Base-by-base conservation (phyloP, 2,797 vertebrate genomes). In the Salarias fasciatus region DNA sequence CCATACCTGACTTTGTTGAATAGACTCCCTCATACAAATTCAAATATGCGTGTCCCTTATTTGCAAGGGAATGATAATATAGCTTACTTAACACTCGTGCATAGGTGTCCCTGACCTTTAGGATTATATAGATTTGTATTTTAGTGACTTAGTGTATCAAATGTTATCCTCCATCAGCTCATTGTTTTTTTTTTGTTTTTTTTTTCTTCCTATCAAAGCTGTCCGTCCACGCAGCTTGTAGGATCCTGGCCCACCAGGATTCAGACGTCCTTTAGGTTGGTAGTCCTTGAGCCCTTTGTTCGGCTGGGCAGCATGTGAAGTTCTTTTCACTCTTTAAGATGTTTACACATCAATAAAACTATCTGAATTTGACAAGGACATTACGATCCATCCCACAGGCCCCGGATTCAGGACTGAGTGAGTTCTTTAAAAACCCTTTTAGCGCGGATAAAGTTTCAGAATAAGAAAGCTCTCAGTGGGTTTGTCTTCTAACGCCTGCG, bases 301-400 rank as follows among this genome's bases (percentile, higher is more conserved):
- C 79, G 75, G 79, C 60, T 54, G 78, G 84, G 82, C 82, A 75
- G 86, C 54, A 69, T 89, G 81, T 85, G 88, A 90, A 87, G 86
- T 82, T 68, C 55, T 75, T 72, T 85, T 88, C 88, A 80, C 84
- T 89, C 79, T 77, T 84, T 53, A 67, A 91, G 87, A 92, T 90
- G 88, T 88, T 91, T 87, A 88, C 86, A 90, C 86, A 88, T 92
- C 89, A 91, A 92, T 90, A 88, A 87, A 88, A 86, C 64, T 63
- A 82, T 65, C 76, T 79, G 74, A 86, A 82, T 89, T 82, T 82
- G 90, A 89, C 90, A 90, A 79, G 82, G 89, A 82, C 89, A 86
- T 91, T 89, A 88, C 89, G 80, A 81, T 88, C 86, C 69, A 62
- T 89, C 89, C 86, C 85, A 74, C 72, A 62, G 88, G 82, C 80